Evolutionary conservation across 2,113 vertebrate species (phyloP).

Genomic region (Seriola rivoliana): DNA sequence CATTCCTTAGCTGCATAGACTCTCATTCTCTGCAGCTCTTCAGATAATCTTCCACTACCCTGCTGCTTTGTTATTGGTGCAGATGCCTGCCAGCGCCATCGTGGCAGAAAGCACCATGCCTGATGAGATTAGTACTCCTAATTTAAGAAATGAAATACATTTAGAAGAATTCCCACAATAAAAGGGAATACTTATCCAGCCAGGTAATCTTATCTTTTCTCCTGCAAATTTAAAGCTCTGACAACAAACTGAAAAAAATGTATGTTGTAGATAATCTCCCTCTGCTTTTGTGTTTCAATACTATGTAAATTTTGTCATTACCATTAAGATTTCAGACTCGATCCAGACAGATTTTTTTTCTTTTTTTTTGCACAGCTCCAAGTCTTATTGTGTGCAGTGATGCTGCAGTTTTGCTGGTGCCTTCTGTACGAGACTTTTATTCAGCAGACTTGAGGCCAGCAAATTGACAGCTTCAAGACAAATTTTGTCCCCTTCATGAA

Average conservation of each 20-base stretch:
- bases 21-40: slow-evolving; percentile 47
- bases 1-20: slow-evolving; percentile 20
- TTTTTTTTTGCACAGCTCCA: not conserved
- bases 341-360: not conserved
- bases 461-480: slow-evolving; percentile 58
- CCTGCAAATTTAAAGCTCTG: slow-evolving; percentile 14
- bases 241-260: not conserved
- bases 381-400: slow-evolving; percentile 48
- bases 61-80: slow-evolving; percentile 36
- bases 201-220: slow-evolving; percentile 10
- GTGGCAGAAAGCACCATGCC: slow-evolving; percentile 32
- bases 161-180: slow-evolving; percentile 36
- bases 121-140: slow-evolving; percentile 59
- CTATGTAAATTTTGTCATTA: slow-evolving; percentile 40
- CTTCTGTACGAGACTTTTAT: slow-evolving; percentile 27
- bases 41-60: slow-evolving; percentile 48
- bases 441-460: slow-evolving; percentile 33
- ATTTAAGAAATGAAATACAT: slow-evolving; percentile 46
- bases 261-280: not conserved
- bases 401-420: slow-evolving; percentile 39
- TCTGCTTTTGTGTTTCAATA: not conserved
- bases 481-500: slow-evolving; percentile 46
- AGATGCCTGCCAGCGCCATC: slow-evolving; percentile 34
- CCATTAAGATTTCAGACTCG: slow-evolving; percentile 21
- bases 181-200: slow-evolving; percentile 14